These are phyloP conservation scores for Drosophila hydei DNA, from an alignment of 1,140 invertebrate genomes.

Conservation along the genomic window DNA sequence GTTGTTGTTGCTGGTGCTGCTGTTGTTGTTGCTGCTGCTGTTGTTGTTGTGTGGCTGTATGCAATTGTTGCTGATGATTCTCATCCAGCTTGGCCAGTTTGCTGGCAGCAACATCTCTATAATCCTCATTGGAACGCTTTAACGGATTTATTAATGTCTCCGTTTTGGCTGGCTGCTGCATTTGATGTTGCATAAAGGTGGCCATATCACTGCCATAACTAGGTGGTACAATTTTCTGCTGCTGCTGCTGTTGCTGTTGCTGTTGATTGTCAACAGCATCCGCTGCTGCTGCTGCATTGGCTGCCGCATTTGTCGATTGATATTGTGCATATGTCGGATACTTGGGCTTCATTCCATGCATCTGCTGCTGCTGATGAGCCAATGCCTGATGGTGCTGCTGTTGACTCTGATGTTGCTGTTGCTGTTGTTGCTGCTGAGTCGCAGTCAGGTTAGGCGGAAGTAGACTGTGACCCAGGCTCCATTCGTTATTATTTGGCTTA, in stretches of 20 bases:
- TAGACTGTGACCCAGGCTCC: slow-evolving; percentile 60
- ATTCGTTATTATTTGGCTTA: slow-evolving; percentile 55
- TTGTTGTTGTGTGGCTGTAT: slow-evolving; percentile 40
- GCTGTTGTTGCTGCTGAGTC: slow-evolving; percentile 28
- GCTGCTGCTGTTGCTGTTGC: slow-evolving; percentile 45
- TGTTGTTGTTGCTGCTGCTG: too few species aligned
- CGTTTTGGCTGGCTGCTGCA: slow-evolving; percentile 66
- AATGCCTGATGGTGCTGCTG: slow-evolving; percentile 48
- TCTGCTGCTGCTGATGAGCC: slow-evolving; percentile 41
- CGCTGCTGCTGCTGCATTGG: slow-evolving; percentile 69
- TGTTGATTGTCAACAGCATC: slow-evolving; percentile 49
- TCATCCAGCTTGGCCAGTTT: slow-evolving; percentile 67
- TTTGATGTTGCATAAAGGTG: slow-evolving; percentile 78
- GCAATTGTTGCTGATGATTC: slow-evolving; percentile 64
- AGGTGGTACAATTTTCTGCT: slow-evolving; percentile 62
- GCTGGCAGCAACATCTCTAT: slow-evolving; percentile 41
- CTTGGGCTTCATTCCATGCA: slow-evolving; percentile 61
- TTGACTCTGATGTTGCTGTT: slow-evolving; percentile 40
- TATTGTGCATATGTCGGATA: slow-evolving; percentile 80
- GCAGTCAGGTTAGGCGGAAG: slow-evolving; percentile 44
- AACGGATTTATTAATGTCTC: slow-evolving; percentile 68
- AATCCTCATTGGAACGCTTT: slow-evolving; percentile 65
- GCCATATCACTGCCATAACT: slow-evolving; percentile 74
- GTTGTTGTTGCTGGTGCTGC: slow-evolving; percentile 39
- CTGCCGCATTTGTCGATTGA: slow-evolving; percentile 75